Evolutionary conservation across 1,140 invertebrate species (phyloP), one percentile per base, ranked within the genome.

Genomic region (Achroia grisella): DNA sequence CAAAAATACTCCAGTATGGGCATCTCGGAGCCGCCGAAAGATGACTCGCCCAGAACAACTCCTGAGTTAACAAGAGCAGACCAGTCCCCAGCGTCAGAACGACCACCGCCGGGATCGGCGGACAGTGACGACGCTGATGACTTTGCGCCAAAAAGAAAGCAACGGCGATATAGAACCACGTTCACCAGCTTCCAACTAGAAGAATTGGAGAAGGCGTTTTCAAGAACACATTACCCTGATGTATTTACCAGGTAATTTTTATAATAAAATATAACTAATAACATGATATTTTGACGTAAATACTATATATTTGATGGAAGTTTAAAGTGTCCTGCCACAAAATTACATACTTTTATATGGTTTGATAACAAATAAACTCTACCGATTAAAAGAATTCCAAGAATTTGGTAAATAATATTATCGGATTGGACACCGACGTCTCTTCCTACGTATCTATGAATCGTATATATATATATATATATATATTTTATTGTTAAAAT

Each of bases 161-260:
- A 98, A 68, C 88, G 96, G 1, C 84, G 96, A 31, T 98, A 98
- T 76, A 88, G 97, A 44, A 98, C 97, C 1, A 98, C 97, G 29
- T 98, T 98, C 83, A 98, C 96, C 5, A 96, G 94, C 65, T 97
- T 95, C 73, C 97, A 98, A 82, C 87, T 99, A 42, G 97, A 98
- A 73, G 97, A 99, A 83, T 87, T 99, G 49, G 97, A 99, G 79
- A 98, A 98, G 80, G 97, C 97, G 0, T 99, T 99, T 84, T 94
- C 96, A 0, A 91, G 97, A 62, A 98, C 97, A 3, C 97, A 99
- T 86, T 99, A 98, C 86, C 97, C 97, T 11, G 97, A 99, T 86
- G 97, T 99, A 0, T 99, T 98, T 86, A 98, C 96, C 13, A 94
- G 97, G 94, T 98, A 28, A 56, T 61, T 42, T 4, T 46, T 30